Percentiles rank a stretch among this genome's conserved stretches.
Conservation (phyloP, 2,113 vertebrate genomes). For the Setophaga petechia region DNA sequence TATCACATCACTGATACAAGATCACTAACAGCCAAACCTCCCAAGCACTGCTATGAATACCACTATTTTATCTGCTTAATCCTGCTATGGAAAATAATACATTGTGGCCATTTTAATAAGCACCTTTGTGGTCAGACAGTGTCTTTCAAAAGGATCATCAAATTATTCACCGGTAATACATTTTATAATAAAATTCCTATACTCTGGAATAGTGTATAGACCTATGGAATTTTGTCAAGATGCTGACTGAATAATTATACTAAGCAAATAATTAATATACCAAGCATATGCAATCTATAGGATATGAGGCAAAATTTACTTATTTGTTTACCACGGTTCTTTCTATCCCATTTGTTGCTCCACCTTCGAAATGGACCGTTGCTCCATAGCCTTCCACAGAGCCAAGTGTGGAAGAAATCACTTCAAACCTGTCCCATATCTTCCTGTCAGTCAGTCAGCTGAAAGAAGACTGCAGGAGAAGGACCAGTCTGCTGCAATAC, state of each 20-base stretch:
- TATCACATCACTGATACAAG: background rate
- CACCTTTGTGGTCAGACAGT: background rate
- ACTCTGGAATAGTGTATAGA: background rate
- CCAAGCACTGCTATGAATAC: background rate
- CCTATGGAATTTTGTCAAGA: background rate
- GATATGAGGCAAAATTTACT: background rate
- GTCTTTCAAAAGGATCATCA: background rate
- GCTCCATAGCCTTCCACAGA: background rate
- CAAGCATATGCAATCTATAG: background rate
- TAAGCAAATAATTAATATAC: background rate
- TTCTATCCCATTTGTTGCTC: background rate
- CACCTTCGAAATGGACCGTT: background rate
- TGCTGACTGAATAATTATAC: background rate
- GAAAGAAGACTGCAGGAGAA: background rate
- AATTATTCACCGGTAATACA: background rate
- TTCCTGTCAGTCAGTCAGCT: background rate
- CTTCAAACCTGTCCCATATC: background rate
- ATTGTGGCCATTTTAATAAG: fast-evolving
- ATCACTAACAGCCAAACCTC: background rate
- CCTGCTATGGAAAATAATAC: background rate
- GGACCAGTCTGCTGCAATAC: background rate
- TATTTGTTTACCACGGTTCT: background rate
- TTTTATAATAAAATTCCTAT: background rate
- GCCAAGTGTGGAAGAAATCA: background rate
- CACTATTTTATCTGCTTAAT: background rate